Evolutionary conservation across 2,888 invertebrate species (phyloP), one percentile per base, ranked within the genome.

Genomic region (Leptura quadrifasciata): DNA sequence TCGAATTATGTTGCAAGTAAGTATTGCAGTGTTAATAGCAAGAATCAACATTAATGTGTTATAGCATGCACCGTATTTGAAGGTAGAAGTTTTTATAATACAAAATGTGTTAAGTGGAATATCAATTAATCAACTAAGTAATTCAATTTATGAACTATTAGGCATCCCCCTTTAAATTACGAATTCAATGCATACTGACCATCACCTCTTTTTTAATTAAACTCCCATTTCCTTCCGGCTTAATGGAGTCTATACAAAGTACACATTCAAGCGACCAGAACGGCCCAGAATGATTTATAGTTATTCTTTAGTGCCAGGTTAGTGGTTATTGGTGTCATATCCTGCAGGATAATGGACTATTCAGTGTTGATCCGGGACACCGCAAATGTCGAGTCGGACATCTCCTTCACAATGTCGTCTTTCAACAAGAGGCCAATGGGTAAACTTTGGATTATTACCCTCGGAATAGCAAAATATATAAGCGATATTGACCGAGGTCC

Each of bases 241-340:
- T 69, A 69, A 69, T 69, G 69, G 69, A 69, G 35, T 58, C 58
- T 20, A 69, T 47, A 58, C 58, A 58, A 31, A 35, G 57, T 17
- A 57, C 69, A 39, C 69, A 39, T 52, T 24, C 20, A 24, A 18
- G 58, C 35, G 17, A 20, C 15, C 18, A 20, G 35, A 15, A 39
- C 35, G 58, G 21, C 35, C 69, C 20, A 21, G 58, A 58, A 69
- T 82, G 82, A 82, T 82, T 82, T 81, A 82, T 82, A 61, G 78
- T 72, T 75, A 79, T 77, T 75, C 77, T 74, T 79, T 74, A 76
- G 76, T 80, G 82, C 82, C 69, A 82, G 79, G 76, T 79, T 79
- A 79, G 83, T 77, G 82, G 83, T 82, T 83, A 83, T 83, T 82
- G 83, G 84, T 82, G 84, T 84, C 82, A 82, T 80, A 83, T 83